Conservation (phyloP, 2,797 vertebrate species). For the Sphenodon punctatus region DNA sequence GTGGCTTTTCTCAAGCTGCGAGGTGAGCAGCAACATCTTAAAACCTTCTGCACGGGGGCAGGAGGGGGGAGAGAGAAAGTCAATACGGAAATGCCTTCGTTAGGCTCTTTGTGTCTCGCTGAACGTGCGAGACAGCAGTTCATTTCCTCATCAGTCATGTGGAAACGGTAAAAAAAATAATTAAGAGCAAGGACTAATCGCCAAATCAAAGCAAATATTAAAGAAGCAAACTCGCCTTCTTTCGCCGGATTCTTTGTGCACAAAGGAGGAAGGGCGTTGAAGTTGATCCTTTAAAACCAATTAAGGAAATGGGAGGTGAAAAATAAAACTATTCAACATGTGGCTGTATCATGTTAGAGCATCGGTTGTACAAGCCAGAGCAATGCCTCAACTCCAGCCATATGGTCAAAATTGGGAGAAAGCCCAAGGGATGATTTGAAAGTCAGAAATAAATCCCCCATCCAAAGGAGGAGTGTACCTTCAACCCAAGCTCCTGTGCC, state of each 20-base stretch:
- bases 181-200: conserved; percentile 75
- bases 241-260: conserved; percentile 41
- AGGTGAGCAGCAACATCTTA: conserved; percentile 56
- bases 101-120: conserved; percentile 69
- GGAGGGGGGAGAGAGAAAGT: conserved; percentile 65
- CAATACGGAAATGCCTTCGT: conserved; percentile 74
- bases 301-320: conserved; percentile 57
- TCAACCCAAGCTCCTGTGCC: no score
- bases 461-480: background rate
- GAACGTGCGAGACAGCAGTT: conserved; percentile 64
- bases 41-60: conserved; percentile 56
- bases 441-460: conserved; percentile 38
- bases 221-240: conserved; percentile 63
- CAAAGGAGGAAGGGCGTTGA: conserved; percentile 58
- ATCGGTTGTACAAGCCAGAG: conserved; percentile 39
- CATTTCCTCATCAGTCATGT: conserved; percentile 77
- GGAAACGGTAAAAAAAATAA: conserved; percentile 79
- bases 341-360: conserved; percentile 44
- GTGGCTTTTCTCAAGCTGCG: conserved; percentile 65
- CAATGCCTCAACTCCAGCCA: conserved; percentile 44
- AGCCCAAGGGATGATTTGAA: conserved; percentile 36
- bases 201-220: conserved; percentile 68
- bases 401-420: conserved; percentile 37
- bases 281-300: conserved; percentile 64
- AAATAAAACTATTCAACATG: conserved; percentile 48